Evolutionary conservation across 2,113 vertebrate species (phyloP), one percentile per base, ranked within the genome.

Genomic region (Scalopus aquaticus): DNA sequence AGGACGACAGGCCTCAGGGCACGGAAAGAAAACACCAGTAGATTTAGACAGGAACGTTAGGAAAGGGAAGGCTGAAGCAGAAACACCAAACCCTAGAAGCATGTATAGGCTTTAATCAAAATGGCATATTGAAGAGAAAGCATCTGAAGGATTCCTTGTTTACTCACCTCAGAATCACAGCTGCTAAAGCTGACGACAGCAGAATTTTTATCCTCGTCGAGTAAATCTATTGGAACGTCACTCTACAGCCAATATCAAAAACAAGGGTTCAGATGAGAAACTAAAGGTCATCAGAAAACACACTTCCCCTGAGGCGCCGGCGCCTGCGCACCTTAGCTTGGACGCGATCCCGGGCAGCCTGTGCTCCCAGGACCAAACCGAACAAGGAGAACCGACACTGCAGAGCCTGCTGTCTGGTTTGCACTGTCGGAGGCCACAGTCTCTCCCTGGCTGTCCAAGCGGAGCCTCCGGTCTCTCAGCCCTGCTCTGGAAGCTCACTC

Each of bases 141-240:
- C 0, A 0, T 37, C 8, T 54, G 0, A 35, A 56, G 0, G 7
- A 64, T 54, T 65, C 39, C 91, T 69, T 8, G 56, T 95, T 64
- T 85, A 96, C 98, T 99, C 96, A 99, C 99, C 99, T 99, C 99
- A 76, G 99, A 98, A 97, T 99, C 99, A 97, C 99, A 99, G 98
- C 99, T 99, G 97, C 99, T 99, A 97, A 99, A 99, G 97, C 99
- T 99, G 96, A 99, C 99, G 79, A 99, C 99, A 5, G 99, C 99
- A 46, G 99, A 99, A 98, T 99, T 99, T 98, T 99, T 99, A 96
- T 99, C 99, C 96, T 99, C 99, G 90, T 99, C 99, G 95, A 99
- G 98, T 93, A 99, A 97, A 96, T 99, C 99, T 88, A 99, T 98
- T 8, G 99, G 99, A 96, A 99, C 99, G 51, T 99, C 99, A 62